Percentiles rank a stretch among this genome's conserved stretches.
These are phyloP conservation scores for Bathynomus jamesi DNA, from an alignment of 1,140 invertebrate genomes.

Conservation along the genomic window DNA sequence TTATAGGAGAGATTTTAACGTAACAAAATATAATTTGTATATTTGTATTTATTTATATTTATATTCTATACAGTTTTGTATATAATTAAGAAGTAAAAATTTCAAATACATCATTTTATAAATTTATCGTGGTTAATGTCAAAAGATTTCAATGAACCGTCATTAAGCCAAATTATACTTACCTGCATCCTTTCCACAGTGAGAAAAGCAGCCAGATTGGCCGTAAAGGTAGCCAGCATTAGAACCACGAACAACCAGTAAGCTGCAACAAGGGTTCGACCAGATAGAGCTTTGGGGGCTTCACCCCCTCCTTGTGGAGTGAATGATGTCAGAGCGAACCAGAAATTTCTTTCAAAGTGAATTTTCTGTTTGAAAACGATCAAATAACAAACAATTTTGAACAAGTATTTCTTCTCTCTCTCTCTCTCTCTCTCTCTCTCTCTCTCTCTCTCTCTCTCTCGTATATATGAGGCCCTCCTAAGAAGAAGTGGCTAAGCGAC, in stretches of 20 bases:
- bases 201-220: constrained; percentile 91
- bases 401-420: too few species aligned
- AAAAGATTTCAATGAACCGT: too few species aligned
- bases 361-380: constrained; percentile 43
- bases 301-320: constrained; percentile 84
- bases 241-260: constrained; percentile 90
- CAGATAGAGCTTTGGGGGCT: constrained; percentile 67
- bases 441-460: too few species aligned
- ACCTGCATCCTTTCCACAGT: constrained; percentile 93
- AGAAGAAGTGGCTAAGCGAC: too few species aligned
- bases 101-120: too few species aligned
- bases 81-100: neutral
- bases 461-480: too few species aligned
- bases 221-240: constrained; percentile 91
- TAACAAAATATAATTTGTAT: constrained; percentile 8
- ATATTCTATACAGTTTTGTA: constrained; percentile 3
- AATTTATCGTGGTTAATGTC: too few species aligned
- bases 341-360: constrained; percentile 81
- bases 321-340: constrained; percentile 87
- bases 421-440: too few species aligned
- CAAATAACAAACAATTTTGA: too few species aligned
- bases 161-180: too few species aligned
- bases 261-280: constrained; percentile 73
- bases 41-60: constrained; percentile 3
- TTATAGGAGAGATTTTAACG: too few species aligned